phyloP scores from a whole-genome alignment of 2,888 invertebrate genomes.

The Rhimphoctona megacephalus region DNA sequence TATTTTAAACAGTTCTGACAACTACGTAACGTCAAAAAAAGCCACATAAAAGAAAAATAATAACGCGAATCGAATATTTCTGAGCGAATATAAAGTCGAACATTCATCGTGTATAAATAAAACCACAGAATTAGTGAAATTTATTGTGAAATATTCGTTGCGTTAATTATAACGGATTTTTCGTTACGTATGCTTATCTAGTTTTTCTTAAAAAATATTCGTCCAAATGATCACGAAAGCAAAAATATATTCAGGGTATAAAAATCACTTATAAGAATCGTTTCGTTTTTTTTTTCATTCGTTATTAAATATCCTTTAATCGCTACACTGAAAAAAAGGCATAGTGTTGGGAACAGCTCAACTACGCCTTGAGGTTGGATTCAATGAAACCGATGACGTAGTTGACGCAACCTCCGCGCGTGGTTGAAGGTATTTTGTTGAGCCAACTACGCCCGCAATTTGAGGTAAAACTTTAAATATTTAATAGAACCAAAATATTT shows the following conservation, averaged over 20 bases:
- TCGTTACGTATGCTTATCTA: neutral
- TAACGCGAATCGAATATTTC: neutral
- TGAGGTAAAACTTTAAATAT: too few relatives aligned
- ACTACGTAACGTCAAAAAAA: neutral
- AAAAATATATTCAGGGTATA: neutral
- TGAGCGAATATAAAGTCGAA: neutral
- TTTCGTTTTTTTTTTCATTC: neutral
- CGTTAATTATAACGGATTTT: neutral
- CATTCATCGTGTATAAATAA: neutral
- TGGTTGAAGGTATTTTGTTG: too few relatives aligned
- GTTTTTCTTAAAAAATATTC: neutral
- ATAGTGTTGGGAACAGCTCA: too few relatives aligned
- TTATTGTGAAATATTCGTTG: neutral
- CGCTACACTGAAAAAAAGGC: too few relatives aligned
- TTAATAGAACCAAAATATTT: too few relatives aligned
- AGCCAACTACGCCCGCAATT: too few relatives aligned
- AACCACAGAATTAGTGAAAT: neutral
- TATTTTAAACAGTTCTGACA: neutral
- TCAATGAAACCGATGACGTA: too few relatives aligned
- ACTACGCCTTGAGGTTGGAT: too few relatives aligned
- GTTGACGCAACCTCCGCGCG: too few relatives aligned
- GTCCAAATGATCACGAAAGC: neutral
- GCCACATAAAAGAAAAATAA: neutral
- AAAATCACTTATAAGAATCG: neutral
- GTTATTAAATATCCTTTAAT: too few relatives aligned